Base-by-base conservation (phyloP, 1,140 invertebrate species). In the Metaphire vulgaris region DNA sequence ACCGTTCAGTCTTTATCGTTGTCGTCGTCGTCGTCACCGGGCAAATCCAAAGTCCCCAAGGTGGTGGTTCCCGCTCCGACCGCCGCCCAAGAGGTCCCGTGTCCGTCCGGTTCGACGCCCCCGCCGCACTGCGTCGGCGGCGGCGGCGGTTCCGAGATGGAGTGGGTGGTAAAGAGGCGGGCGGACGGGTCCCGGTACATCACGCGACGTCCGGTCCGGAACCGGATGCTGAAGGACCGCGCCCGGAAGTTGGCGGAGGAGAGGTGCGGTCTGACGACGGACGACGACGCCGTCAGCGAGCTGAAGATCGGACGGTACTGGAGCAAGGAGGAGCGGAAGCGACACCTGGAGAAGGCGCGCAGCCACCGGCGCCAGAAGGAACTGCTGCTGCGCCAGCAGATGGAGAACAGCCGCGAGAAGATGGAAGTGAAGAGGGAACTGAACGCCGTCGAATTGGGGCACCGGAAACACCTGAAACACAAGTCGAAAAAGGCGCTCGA, bases 211-310 rank as follows among this genome's bases (percentile, higher is more conserved):
- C 91, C 91, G 2, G 89, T 91, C 0, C 86, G 91, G 56, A 92
- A 89, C 84, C 88, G 90, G 76, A 86, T 92, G 41, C 83, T 92
- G 31, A 91, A 90, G 80, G 91, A 92, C 80, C 82, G 92, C 32
- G 91, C 91, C 28, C 86, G 90, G 77, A 89, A 90, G 82, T 89
- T 92, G 74, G 89, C 88, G 21, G 89, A 91, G 80, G 91, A 92
- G 80, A 85, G 91, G 33, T 89, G 89, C 74, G 91, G 91, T 0
- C 87, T 92, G 65, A 93, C 91, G 0, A 93, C 92, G 0, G 92
- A 93, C 82, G 92, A 93, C 81, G 92, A 94, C 80, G 91, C 91
- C 16, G 89, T 92, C 83, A 92, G 92, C 26, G 92, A 93, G 81
- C 87, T 93, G 72, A 93, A 93, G 85, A 88, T 90, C 74, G 92